Evolutionary conservation across 2,113 vertebrate genomes (phyloP).

Genomic region (Actinemys pallida): DNA sequence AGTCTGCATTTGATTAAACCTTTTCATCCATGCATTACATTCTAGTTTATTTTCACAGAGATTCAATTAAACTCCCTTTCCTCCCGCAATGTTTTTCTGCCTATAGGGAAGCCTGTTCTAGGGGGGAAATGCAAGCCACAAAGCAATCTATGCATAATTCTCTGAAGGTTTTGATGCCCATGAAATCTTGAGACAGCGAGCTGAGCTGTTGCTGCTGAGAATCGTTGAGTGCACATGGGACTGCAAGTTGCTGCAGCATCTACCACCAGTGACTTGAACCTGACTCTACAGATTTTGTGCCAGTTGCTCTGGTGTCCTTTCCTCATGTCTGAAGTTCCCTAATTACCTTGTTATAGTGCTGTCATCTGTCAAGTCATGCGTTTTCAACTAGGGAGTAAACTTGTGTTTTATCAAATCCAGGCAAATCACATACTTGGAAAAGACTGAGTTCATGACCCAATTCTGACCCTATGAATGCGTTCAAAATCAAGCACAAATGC

Average conservation of each 20-base stretch:
- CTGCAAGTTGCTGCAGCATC: neutral
- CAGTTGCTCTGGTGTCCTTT: accelerated
- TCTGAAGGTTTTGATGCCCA: neutral
- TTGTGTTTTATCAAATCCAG: neutral
- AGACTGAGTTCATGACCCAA: neutral
- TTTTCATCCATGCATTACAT: neutral
- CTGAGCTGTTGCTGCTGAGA: neutral
- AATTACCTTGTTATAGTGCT: neutral
- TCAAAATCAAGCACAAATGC: neutral
- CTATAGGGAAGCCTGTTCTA: neutral
- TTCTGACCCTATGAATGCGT: neutral
- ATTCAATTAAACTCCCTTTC: neutral
- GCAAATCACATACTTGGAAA: neutral
- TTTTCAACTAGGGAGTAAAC: neutral
- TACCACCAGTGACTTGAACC: neutral
- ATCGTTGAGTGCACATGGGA: neutral
- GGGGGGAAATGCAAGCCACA: neutral
- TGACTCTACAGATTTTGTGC: neutral
- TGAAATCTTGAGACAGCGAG: neutral
- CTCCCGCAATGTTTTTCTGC: neutral
- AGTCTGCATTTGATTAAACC: neutral
- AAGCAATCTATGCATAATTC: neutral
- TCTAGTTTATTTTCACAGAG: neutral
- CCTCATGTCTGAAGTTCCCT: accelerated
- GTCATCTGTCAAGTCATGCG: accelerated